Base-by-base conservation (phyloP, 1,140 invertebrate genomes). In the Panagrolaimus sp. region DNA sequence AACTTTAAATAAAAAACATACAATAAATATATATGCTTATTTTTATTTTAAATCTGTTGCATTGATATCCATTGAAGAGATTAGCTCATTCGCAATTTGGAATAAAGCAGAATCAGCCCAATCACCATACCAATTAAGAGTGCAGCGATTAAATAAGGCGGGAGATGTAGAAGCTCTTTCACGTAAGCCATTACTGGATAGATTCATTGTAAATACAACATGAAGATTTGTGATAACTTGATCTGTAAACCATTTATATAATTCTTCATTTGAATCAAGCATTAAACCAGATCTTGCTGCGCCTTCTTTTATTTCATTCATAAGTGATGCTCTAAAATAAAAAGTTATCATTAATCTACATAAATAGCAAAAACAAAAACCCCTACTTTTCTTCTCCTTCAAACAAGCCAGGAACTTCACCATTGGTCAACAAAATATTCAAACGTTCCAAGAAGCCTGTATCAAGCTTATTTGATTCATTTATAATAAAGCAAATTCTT, bases 191-290 rank as follows among this genome's bases (percentile, higher is more conserved):
- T 98, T 93, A 0, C 92, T 92, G 3, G 91, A 95, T 9, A 96
- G 96, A 86, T 99, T 99, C 96, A 99, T 99, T 0, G 96, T 99
- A 83, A 99, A 99, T 9, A 99, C 96, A 27, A 99, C 96, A 84
- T 99, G 96, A 3, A 99, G 87, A 85, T 99, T 99, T 72, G 90
- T 90, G 91, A 98, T 98, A 23, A 99, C 94, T 83, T 88, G 86
- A 71, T 91, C 90, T 0, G 96, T 98, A 83, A 98, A 99, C 91
- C 91, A 91, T 86, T 98, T 98, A 84, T 99, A 99, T 1, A 99
- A 85, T 84, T 99, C 96, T 84, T 99, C 96, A 69, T 91, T 91
- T 0, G 93, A 96, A 84, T 99, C 96, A 9, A 98, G 85, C 95
- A 99, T 99, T 11, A 25, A 16, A 1, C 0, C 97, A 85, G 9